These are phyloP conservation scores for Apogon hyalosoma DNA, from an alignment of 2,797 vertebrate species.

Conservation along the genomic window DNA sequence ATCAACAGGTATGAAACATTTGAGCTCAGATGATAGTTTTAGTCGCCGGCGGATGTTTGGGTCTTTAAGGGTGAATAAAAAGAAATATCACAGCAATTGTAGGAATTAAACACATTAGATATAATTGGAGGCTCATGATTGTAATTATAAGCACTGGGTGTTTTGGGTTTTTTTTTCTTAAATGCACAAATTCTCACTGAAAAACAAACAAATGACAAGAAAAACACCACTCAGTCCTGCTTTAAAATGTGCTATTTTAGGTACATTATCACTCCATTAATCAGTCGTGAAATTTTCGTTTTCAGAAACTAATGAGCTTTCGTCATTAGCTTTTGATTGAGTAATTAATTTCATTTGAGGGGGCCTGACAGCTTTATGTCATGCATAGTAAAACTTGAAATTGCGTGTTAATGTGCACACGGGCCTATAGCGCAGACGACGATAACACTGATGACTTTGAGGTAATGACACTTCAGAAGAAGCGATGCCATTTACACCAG, in stretches of 20 bases:
- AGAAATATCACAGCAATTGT: no score
- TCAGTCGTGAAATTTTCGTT: constrained; percentile 53
- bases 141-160: no score
- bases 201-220: no score
- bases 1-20: no score
- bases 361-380: constrained; percentile 75
- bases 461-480: constrained; percentile 19
- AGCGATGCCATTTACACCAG: not conserved
- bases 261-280: constrained; percentile 52
- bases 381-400: constrained; percentile 74
- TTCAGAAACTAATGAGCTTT: constrained; percentile 73
- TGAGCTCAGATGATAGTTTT: no score
- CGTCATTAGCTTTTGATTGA: constrained; percentile 73
- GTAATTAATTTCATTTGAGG: constrained; percentile 27
- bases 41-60: no score
- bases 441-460: constrained; percentile 41
- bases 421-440: not conserved
- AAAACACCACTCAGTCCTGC: no score
- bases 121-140: no score
- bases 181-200: no score
- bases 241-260: constrained; percentile 9
- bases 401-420: constrained; percentile 47
- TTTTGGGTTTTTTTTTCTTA: no score
- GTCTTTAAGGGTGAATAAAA: no score
- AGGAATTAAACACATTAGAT: no score